Percentiles rank a stretch among this genome's conserved stretches.
Conservation (phyloP, 2,888 invertebrate species). For the Parapristionchus giblindavisi region DNA sequence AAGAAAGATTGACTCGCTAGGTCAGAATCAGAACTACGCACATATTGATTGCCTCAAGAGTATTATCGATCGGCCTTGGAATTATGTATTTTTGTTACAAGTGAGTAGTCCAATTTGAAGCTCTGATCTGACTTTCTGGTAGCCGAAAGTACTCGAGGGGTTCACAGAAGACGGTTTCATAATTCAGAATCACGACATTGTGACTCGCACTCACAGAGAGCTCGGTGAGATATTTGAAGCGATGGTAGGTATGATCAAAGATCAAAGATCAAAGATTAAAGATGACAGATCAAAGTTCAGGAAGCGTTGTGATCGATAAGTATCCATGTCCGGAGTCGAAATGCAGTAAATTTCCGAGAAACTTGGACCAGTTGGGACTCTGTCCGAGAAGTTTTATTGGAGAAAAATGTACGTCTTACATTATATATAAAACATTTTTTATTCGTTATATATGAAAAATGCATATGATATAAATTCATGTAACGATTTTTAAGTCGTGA, state of each 20-base stretch:
- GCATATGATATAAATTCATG: background rate
- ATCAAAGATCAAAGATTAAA: background rate
- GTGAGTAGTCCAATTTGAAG: background rate
- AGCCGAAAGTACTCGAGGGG: too few relatives aligned
- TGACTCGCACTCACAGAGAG: background rate
- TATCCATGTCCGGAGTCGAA: background rate
- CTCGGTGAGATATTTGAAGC: background rate
- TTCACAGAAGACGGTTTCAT: too few relatives aligned
- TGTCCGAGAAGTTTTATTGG: background rate
- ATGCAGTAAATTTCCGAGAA: background rate
- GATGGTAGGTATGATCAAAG: background rate
- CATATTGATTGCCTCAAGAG: background rate
- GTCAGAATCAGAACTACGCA: background rate
- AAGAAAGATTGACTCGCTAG: background rate
- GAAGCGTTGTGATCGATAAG: background rate
- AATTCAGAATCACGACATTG: conserved; percentile 8
- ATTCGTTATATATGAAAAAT: background rate
- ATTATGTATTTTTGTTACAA: background rate
- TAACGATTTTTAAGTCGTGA: too few relatives aligned
- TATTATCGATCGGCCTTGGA: background rate
- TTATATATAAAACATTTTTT: background rate
- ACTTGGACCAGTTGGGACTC: background rate
- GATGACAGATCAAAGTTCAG: background rate
- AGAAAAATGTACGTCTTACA: background rate
- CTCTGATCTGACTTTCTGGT: too few relatives aligned